A percentile compares a stretch with the other conserved stretches of the same genome.
Evolutionary conservation across 2,113 vertebrate genomes (phyloP).

Genomic region (Nibea coibor): DNA sequence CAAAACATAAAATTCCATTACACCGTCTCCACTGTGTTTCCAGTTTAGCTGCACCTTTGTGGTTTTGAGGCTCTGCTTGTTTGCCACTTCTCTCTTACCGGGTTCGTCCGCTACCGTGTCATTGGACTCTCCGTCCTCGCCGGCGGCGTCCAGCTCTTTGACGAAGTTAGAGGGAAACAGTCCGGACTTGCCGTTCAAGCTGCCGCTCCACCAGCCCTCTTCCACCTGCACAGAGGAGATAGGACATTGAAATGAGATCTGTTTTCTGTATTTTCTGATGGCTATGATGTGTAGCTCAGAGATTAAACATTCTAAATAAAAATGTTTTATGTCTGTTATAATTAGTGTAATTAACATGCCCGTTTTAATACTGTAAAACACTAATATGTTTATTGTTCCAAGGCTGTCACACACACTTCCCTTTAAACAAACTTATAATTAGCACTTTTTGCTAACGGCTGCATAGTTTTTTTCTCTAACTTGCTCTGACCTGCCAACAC

Average conservation of each 20-base stretch:
- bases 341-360: background rate
- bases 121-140: slow-evolving; percentile 87
- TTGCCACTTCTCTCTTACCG: slow-evolving; percentile 76
- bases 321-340: background rate
- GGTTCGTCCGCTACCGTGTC: slow-evolving; percentile 85
- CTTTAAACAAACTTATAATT: background rate
- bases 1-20: background rate
- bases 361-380: background rate
- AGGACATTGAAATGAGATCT: background rate
- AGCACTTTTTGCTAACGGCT: background rate
- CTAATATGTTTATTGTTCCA: too few species aligned
- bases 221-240: slow-evolving; percentile 86
- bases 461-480: background rate
- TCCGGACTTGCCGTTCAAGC: slow-evolving; percentile 87
- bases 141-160: slow-evolving; percentile 88
- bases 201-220: slow-evolving; percentile 97
- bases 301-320: background rate
- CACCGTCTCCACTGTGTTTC: background rate
- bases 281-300: background rate
- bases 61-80: background rate
- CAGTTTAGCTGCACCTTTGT: background rate
- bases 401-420: background rate
- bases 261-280: background rate
- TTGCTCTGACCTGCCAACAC: slow-evolving; percentile 17
- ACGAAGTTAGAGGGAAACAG: slow-evolving; percentile 97